Evolutionary conservation across 2,113 vertebrate genomes (phyloP).

Genomic region (Speoplatyrhinus poulsoni): DNA sequence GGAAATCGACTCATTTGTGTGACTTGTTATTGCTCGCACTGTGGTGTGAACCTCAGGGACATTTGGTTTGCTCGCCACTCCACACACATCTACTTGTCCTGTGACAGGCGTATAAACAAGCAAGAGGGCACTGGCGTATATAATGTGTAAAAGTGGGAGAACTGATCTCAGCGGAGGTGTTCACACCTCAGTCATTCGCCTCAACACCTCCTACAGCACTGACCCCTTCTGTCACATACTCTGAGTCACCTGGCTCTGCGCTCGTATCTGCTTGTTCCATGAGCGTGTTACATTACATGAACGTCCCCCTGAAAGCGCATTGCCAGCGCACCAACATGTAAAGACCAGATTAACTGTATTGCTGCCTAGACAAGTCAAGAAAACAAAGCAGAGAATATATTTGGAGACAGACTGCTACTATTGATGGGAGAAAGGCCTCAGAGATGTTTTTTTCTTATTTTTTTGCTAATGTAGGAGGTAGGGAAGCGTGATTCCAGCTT

Average conservation of each 20-base stretch:
- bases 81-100: not conserved
- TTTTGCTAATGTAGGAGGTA: slow-evolving; percentile 65
- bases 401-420: slow-evolving; percentile 68
- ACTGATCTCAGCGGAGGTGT: slow-evolving; percentile 58
- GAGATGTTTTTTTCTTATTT: slow-evolving; percentile 31
- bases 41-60: no score
- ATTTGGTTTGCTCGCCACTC: not conserved
- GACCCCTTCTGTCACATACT: slow-evolving; percentile 64
- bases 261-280: slow-evolving; percentile 31
- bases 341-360: slow-evolving; percentile 48
- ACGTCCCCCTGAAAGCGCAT: slow-evolving; percentile 5
- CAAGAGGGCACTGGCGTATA: slow-evolving; percentile 1
- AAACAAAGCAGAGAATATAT: slow-evolving; percentile 61
- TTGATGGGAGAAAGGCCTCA: slow-evolving; percentile 62
- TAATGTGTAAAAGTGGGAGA: slow-evolving; percentile 5
- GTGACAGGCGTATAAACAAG: not conserved
- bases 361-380: slow-evolving; percentile 45
- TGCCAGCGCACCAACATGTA: slow-evolving; percentile 9
- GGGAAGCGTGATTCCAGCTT: slow-evolving; percentile 54
- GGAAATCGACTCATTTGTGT: no score
- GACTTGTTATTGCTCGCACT: no score
- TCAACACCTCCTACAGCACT: slow-evolving; percentile 62
- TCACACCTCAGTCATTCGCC: slow-evolving; percentile 73
- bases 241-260: slow-evolving; percentile 62
- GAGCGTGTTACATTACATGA: slow-evolving; percentile 13